Conservation (phyloP, 2,113 vertebrate genomes). For the Jaculus jaculus region DNA sequence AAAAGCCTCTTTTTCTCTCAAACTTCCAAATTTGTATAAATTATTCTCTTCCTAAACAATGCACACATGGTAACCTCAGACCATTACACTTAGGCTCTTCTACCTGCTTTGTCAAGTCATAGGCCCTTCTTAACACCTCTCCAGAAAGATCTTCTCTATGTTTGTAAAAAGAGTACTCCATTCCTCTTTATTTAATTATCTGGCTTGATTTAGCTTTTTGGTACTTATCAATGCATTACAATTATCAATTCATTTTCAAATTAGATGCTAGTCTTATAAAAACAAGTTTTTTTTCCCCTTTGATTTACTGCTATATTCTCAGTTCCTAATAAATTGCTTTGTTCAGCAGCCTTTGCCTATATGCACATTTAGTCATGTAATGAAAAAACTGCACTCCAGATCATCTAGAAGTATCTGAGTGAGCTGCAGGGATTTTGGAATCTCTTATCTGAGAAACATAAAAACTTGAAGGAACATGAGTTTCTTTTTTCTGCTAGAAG, state of each 20-base stretch:
- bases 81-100: background rate
- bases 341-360: too few relatives aligned
- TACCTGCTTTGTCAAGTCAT: background rate
- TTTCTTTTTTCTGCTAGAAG: background rate
- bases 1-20: background rate
- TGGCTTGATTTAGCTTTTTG: background rate
- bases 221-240: background rate
- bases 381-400: background rate
- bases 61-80: background rate
- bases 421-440: background rate
- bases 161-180: background rate
- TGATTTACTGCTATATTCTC: background rate
- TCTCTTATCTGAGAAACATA: background rate
- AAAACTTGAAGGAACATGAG: background rate
- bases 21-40: background rate
- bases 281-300: background rate
- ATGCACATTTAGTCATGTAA: background rate
- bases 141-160: background rate
- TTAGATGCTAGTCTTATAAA: background rate
- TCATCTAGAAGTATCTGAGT: background rate
- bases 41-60: background rate
- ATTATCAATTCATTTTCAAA: background rate
- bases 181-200: background rate
- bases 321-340: background rate
- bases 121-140: background rate